These are phyloP conservation scores for Cinclus mexicanus DNA, from an alignment of 2,113 vertebrate genomes.

Conservation along the genomic window DNA sequence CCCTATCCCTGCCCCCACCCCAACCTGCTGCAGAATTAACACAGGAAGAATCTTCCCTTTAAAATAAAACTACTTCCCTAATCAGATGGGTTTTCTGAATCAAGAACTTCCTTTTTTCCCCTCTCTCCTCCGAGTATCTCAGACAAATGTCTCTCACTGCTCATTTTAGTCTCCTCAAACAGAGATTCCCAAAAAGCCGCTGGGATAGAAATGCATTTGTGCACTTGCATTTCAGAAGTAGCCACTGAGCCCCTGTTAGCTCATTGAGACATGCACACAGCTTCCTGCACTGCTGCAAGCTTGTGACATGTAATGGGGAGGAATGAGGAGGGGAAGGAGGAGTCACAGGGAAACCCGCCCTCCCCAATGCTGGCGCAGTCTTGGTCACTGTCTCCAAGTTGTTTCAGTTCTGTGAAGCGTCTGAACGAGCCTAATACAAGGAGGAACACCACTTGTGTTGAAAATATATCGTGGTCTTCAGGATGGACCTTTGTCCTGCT, in stretches of 20 bases:
- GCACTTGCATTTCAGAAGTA: background rate
- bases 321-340: conserved; percentile 4
- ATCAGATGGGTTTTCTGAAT: background rate
- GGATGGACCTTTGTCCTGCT: conserved; percentile 47
- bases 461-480: background rate
- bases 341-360: background rate
- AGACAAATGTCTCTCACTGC: background rate
- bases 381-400: background rate
- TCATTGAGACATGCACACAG: background rate
- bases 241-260: background rate
- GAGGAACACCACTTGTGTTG: background rate
- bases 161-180: background rate
- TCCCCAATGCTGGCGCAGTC: background rate
- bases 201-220: background rate
- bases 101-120: background rate
- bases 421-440: background rate
- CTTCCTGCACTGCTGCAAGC: background rate
- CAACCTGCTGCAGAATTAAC: background rate
- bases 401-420: conserved; percentile 23
- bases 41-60: background rate
- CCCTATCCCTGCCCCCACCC: background rate
- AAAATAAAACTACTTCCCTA: conserved; percentile 1
- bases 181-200: background rate
- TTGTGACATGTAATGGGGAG: background rate
- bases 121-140: background rate